These are phyloP conservation scores for Scaptomyza parva DNA, from an alignment of 2,888 invertebrate genomes.

Conservation along the genomic window DNA sequence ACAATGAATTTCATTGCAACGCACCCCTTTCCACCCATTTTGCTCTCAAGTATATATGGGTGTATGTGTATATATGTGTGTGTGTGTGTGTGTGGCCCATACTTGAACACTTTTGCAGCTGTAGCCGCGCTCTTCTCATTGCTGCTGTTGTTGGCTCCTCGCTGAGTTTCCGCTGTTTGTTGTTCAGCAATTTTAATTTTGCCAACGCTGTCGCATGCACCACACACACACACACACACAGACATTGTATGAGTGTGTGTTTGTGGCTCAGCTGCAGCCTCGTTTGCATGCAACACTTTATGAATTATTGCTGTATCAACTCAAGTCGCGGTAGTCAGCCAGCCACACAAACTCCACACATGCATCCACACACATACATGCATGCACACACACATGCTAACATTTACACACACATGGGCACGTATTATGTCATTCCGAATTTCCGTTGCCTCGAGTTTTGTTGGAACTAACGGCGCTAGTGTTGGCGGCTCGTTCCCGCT, in stretches of 20 bases:
- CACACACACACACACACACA: slow-evolving; percentile 34
- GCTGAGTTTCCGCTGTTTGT: slow-evolving; percentile 80
- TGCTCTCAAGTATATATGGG: too few relatives aligned
- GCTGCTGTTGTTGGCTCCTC: slow-evolving; percentile 52
- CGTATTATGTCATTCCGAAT: slow-evolving; percentile 80
- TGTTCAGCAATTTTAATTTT: slow-evolving; percentile 80
- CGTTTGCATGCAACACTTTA: slow-evolving; percentile 82
- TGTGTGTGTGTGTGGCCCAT: slow-evolving; percentile 4
- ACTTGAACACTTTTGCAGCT: slow-evolving; percentile 40
- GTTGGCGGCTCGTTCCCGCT: slow-evolving; percentile 42
- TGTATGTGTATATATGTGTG: not conserved
- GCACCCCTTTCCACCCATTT: slow-evolving; percentile 3
- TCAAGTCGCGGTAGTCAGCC: slow-evolving; percentile 77
- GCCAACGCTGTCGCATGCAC: slow-evolving; percentile 75
- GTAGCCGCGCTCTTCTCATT: slow-evolving; percentile 31
- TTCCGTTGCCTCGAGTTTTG: slow-evolving; percentile 79
- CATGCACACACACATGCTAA: slow-evolving; percentile 8
- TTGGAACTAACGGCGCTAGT: slow-evolving; percentile 71
- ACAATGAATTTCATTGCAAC: slow-evolving; percentile 73
- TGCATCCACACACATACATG: slow-evolving; percentile 11
- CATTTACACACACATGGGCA: slow-evolving; percentile 57
- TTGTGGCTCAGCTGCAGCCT: slow-evolving; percentile 75
- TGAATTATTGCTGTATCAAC: slow-evolving; percentile 81
- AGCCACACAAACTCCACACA: slow-evolving; percentile 52
- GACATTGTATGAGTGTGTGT: slow-evolving; percentile 25